Evolutionary conservation across 2,113 vertebrate species (phyloP).

Genomic region (Hippoglossus stenolepis): DNA sequence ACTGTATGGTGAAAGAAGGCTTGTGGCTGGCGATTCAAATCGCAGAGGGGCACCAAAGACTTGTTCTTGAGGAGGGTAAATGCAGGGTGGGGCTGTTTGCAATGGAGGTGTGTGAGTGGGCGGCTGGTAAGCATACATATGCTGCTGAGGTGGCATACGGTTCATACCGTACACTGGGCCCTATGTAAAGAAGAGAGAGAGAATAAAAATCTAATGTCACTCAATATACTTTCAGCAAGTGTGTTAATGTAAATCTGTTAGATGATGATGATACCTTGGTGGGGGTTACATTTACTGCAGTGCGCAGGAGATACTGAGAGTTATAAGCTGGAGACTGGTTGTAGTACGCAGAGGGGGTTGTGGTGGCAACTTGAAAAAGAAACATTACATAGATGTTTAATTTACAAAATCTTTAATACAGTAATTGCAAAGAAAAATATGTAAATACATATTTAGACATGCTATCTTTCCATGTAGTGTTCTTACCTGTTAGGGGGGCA

Average conservation of each 20-base stretch:
- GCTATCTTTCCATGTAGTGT: not conserved
- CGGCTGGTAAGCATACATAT: slow-evolving; percentile 92
- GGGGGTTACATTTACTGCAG: slow-evolving; percentile 93
- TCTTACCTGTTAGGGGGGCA: slow-evolving; percentile 90
- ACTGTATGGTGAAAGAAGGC: slow-evolving; percentile 90
- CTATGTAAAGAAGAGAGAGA: slow-evolving; percentile 71
- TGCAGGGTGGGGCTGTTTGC: slow-evolving; percentile 87
- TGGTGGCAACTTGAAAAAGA: slow-evolving; percentile 88
- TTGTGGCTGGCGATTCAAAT: slow-evolving; percentile 91
- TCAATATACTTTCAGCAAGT: not conserved
- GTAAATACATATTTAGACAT: not conserved
- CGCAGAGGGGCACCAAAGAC: slow-evolving; percentile 88
- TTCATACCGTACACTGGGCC: slow-evolving; percentile 92
- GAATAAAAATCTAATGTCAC: not conserved
- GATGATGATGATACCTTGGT: slow-evolving; percentile 87
- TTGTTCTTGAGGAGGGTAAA: slow-evolving; percentile 94
- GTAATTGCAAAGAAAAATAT: not conserved
- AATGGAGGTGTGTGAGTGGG: slow-evolving; percentile 93
- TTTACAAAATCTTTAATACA: not conserved
- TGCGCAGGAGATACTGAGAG: slow-evolving; percentile 93
- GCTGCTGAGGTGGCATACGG: slow-evolving; percentile 90
- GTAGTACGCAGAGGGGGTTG: slow-evolving; percentile 91
- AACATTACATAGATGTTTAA: slow-evolving; percentile 27
- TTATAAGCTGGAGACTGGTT: slow-evolving; percentile 94
- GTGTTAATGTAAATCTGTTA: not conserved